Conservation (phyloP, 2,888 invertebrate genomes). For the Diplazon laetatorius region DNA sequence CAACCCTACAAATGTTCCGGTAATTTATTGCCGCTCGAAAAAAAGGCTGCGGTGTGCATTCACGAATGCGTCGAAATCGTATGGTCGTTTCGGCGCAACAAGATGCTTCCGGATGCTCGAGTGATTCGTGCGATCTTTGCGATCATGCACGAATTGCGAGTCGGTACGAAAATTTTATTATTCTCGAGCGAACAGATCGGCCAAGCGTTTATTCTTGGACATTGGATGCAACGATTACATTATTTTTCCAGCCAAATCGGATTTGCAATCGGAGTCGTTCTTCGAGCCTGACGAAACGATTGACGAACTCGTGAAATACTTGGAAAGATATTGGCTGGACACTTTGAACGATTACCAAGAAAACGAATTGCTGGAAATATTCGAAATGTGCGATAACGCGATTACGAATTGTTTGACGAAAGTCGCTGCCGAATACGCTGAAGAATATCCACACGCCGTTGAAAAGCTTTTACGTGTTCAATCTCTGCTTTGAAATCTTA, state of each 20-base stretch:
- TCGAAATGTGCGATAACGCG: slow-evolving; percentile 61
- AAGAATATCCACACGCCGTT: slow-evolving; percentile 57
- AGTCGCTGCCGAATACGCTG: slow-evolving; percentile 51
- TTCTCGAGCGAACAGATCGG: no score
- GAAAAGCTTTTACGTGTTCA: slow-evolving; percentile 60
- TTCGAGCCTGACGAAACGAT: slow-evolving; percentile 64
- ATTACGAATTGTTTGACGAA: slow-evolving; percentile 54
- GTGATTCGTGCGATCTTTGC: slow-evolving; percentile 66
- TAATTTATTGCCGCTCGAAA: slow-evolving; percentile 72
- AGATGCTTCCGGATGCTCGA: slow-evolving; percentile 59
- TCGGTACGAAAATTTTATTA: slow-evolving; percentile 65
- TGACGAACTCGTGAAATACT: slow-evolving; percentile 70
- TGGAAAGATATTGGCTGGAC: slow-evolving; percentile 74
- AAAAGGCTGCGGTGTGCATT: slow-evolving; percentile 71
- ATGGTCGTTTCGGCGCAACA: slow-evolving; percentile 71
- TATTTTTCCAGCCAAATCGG: slow-evolving; percentile 14
- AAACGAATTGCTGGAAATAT: slow-evolving; percentile 66
- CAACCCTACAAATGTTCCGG: slow-evolving; percentile 67
- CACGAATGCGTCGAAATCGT: slow-evolving; percentile 73
- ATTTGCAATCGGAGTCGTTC: slow-evolving; percentile 14
- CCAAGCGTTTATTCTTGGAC: no score
- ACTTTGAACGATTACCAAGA: slow-evolving; percentile 64
- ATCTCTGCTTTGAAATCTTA: slow-evolving; percentile 24
- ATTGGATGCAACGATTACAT: not conserved
- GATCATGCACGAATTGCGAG: slow-evolving; percentile 70